These are phyloP conservation scores for Anthoptus insignis DNA, from an alignment of 2,888 invertebrate species.

Conservation along the genomic window DNA sequence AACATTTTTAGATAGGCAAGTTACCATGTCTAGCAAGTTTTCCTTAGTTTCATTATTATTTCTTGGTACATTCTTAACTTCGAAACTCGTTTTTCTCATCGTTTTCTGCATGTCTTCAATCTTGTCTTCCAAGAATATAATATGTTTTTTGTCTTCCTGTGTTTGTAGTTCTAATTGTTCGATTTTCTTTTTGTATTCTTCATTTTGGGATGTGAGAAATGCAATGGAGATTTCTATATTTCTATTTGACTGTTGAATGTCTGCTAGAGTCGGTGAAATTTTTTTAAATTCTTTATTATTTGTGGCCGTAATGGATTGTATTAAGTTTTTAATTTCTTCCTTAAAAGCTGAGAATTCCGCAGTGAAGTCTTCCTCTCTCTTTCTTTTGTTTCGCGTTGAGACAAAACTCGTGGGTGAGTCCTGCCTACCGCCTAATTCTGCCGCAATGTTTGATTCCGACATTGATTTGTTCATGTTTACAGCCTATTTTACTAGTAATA, in stretches of 20 bases:
- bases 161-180: not conserved
- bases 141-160: slow-evolving; percentile 30
- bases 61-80: slow-evolving; percentile 32
- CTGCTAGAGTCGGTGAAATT: not conserved
- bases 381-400: no score
- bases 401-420: no score
- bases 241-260: slow-evolving; percentile 22
- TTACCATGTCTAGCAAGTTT: slow-evolving; percentile 37
- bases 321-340: not conserved
- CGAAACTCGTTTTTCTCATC: slow-evolving; percentile 24
- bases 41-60: slow-evolving; percentile 31
- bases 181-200: slow-evolving; percentile 35
- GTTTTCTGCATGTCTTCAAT: slow-evolving; percentile 29
- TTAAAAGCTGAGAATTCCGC: no score
- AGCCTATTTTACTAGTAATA: no score
- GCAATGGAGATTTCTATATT: slow-evolving; percentile 22
- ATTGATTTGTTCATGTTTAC: no score
- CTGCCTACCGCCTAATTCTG: no score
- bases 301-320: no score
- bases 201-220: slow-evolving; percentile 25
- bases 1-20: slow-evolving; percentile 16
- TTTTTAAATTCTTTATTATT: no score
- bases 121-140: not conserved
- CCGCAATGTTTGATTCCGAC: no score
- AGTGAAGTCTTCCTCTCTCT: no score